A percentile compares a stretch with the other conserved stretches of the same genome.
Conservation (phyloP, 92 coral and sea anemone species). For the Anthopleura xanthogrammica region DNA sequence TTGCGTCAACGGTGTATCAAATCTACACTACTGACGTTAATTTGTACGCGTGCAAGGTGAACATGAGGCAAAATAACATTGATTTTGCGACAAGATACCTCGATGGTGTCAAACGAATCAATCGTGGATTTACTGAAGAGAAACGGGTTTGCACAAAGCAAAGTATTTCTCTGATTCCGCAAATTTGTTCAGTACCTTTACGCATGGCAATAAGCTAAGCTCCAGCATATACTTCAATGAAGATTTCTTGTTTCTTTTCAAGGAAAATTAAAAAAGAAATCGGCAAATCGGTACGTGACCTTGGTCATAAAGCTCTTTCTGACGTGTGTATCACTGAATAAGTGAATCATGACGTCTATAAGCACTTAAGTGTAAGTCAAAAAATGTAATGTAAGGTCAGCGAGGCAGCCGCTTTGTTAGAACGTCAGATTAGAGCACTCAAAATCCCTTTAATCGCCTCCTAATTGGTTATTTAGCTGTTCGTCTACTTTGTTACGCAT, state of each 20-base stretch:
- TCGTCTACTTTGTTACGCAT: neutral
- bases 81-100: neutral
- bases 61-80: neutral
- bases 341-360: neutral
- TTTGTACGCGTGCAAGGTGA: neutral
- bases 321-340: constrained; percentile 8
- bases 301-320: neutral
- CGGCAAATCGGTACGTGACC: constrained; percentile 1
- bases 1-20: neutral
- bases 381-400: constrained; percentile 3
- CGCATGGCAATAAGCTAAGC: neutral
- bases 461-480: constrained; percentile 8
- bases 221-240: neutral
- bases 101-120: too few species aligned
- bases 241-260: neutral
- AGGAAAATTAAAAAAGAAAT: neutral
- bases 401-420: neutral
- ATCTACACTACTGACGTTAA: neutral
- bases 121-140: too few species aligned
- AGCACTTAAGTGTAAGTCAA: neutral
- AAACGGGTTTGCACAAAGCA: too few species aligned
- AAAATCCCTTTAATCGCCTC: neutral
- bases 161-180: neutral
- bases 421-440: neutral
- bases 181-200: neutral